These are phyloP conservation scores for Trematomus loennbergii DNA, from an alignment of 2,113 vertebrate species.

Conservation along the genomic window DNA sequence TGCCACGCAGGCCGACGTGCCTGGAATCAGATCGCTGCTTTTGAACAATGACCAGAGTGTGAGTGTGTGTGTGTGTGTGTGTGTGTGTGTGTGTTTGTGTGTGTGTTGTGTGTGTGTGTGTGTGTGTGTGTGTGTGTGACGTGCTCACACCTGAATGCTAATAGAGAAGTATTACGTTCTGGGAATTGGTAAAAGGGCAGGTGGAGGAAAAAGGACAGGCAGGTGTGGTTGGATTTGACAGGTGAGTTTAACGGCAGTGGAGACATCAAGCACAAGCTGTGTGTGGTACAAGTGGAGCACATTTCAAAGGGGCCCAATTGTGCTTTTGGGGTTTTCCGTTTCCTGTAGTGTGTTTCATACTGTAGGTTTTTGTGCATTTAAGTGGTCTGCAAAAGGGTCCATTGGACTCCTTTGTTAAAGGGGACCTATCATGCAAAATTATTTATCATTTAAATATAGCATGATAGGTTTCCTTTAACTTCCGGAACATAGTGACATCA, in stretches of 20 bases:
- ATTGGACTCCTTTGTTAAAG: too few species aligned
- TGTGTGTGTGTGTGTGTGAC: not conserved
- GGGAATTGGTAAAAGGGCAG: constrained; percentile 2
- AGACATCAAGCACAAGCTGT: not conserved
- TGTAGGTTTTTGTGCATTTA: too few species aligned
- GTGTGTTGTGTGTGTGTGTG: constrained; percentile 3
- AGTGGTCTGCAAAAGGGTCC: too few species aligned
- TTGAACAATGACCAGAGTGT: not conserved
- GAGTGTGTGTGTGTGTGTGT: constrained; percentile 18
- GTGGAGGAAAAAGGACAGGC: not conserved
- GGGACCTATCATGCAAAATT: too few species aligned
- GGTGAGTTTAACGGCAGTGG: not conserved
- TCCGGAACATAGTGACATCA: too few species aligned
- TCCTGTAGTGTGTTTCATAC: too few species aligned
- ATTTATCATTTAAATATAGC: too few species aligned
- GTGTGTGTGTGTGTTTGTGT: constrained; percentile 9
- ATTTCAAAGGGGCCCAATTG: too few species aligned
- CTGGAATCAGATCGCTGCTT: constrained; percentile 30
- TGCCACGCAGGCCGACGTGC: constrained; percentile 21
- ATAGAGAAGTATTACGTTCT: not conserved
- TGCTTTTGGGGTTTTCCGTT: too few species aligned
- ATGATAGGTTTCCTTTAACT: too few species aligned
- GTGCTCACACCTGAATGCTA: constrained; percentile 22
- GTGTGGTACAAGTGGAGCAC: too few species aligned
- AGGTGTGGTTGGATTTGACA: not conserved